Evolutionary conservation across 2,888 invertebrate genomes (phyloP).

Genomic region (Sphecodes monilicornis): DNA sequence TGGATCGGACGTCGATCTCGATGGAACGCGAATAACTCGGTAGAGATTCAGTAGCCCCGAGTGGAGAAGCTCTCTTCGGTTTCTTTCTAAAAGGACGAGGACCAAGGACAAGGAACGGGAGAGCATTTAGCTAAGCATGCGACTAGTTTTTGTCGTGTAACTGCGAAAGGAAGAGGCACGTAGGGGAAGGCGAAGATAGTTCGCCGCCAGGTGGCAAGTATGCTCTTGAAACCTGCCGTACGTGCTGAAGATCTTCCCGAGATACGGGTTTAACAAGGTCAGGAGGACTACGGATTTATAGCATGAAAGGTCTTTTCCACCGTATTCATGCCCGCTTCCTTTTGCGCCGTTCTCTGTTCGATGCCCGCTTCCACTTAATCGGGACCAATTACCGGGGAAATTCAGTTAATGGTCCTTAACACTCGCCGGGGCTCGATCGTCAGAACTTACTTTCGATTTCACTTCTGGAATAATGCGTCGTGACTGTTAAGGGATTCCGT

Average conservation of each 20-base stretch:
- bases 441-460: constrained; percentile 4
- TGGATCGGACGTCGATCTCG: constrained; percentile 37
- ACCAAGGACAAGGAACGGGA: constrained; percentile 74
- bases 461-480: not conserved
- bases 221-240: constrained; percentile 71
- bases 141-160: constrained; percentile 80
- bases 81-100: constrained; percentile 67
- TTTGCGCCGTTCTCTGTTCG: not conserved
- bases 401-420: not conserved
- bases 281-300: constrained; percentile 66
- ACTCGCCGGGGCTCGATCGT: not conserved
- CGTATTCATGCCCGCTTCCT: constrained; percentile 38
- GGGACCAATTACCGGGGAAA: constrained; percentile 28
- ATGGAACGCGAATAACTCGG: constrained; percentile 51
- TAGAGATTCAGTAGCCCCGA: constrained; percentile 19
- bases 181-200: constrained; percentile 44
- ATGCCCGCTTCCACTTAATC: not conserved
- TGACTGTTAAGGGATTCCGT: not conserved
- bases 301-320: constrained; percentile 43
- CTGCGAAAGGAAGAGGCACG: constrained; percentile 65
- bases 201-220: constrained; percentile 78
- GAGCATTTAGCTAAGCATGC: constrained; percentile 82
- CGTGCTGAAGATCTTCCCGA: constrained; percentile 69
- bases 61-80: constrained; percentile 26
- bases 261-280: constrained; percentile 70